phyloP scores from a whole-genome alignment of 2,888 invertebrate genomes.

The Agrotis segetum region DNA sequence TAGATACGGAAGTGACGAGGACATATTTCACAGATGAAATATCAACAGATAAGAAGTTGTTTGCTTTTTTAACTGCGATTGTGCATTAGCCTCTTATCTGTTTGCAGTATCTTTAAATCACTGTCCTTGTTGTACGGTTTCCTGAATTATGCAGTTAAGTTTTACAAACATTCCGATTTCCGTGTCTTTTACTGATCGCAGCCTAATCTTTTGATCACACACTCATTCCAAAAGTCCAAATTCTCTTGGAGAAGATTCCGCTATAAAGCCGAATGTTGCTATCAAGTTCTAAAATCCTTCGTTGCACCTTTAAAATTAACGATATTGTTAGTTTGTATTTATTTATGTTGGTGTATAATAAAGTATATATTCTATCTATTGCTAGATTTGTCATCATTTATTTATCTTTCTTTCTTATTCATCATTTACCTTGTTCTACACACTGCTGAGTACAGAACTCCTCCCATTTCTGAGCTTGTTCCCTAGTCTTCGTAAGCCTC shows the following conservation, averaged over 20 bases:
- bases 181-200: neutral
- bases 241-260: neutral
- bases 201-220: neutral
- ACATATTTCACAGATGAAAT: conserved; percentile 20
- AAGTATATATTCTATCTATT: too few relatives aligned
- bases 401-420: neutral
- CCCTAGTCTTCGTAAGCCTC: neutral
- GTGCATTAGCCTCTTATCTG: conserved; percentile 20
- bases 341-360: too few relatives aligned
- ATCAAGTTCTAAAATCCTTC: too few relatives aligned
- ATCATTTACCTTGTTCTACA: neutral
- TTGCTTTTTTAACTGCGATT: conserved; percentile 29
- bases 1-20: conserved; percentile 23
- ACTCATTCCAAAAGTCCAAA: neutral
- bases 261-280: neutral
- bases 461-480: neutral
- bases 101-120: conserved; percentile 11
- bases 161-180: conserved; percentile 3
- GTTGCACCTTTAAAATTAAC: too few relatives aligned
- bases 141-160: conserved; percentile 14
- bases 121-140: conserved; percentile 25
- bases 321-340: too few relatives aligned
- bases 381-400: too few relatives aligned
- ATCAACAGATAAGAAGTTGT: conserved; percentile 32
- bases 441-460: neutral